phyloP scores from a whole-genome alignment of 1,140 invertebrate genomes.

The Onthophagus taurus region DNA sequence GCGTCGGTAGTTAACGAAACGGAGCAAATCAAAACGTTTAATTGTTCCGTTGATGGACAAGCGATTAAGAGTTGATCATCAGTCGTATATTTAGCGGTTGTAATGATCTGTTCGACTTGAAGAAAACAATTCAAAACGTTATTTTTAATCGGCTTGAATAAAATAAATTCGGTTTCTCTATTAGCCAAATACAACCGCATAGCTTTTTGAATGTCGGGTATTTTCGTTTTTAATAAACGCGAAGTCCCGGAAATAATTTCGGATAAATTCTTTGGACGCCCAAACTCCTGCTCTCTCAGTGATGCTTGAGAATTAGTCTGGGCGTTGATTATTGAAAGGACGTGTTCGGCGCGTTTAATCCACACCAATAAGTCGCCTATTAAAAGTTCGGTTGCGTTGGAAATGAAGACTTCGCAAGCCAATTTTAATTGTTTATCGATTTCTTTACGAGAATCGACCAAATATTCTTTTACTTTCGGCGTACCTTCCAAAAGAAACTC shows the following conservation, averaged over 20 bases:
- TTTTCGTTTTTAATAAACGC: conserved; percentile 65
- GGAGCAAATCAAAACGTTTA: conserved; percentile 79
- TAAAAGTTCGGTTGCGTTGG: conserved; percentile 66
- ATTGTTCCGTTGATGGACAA: conserved; percentile 84
- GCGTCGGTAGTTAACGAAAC: conserved; percentile 30
- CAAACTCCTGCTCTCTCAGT: conserved; percentile 40
- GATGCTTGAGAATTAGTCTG: conserved; percentile 14
- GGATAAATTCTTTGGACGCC: conserved; percentile 45
- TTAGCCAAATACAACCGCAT: conserved; percentile 96
- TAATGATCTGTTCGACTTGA: conserved; percentile 68
- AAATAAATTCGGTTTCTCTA: conserved; percentile 89
- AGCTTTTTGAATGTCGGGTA: conserved; percentile 70
- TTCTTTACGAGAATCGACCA: conserved; percentile 89
- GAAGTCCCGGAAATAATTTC: conserved; percentile 49
- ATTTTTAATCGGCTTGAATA: conserved; percentile 89
- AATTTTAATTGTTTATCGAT: conserved; percentile 86
- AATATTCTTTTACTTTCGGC: conserved; percentile 83
- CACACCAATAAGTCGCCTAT: conserved; percentile 41
- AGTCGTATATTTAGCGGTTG: conserved; percentile 58
- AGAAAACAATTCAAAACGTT: conserved; percentile 80
- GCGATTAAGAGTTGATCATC: conserved; percentile 78
- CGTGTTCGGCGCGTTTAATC: conserved; percentile 23
- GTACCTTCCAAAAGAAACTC: conserved; percentile 88
- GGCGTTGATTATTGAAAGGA: conserved; percentile 20
- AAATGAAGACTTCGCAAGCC: conserved; percentile 87